These are phyloP conservation scores for Threskiornis aethiopicus DNA, from an alignment of 2,797 vertebrate genomes.

Conservation along the genomic window DNA sequence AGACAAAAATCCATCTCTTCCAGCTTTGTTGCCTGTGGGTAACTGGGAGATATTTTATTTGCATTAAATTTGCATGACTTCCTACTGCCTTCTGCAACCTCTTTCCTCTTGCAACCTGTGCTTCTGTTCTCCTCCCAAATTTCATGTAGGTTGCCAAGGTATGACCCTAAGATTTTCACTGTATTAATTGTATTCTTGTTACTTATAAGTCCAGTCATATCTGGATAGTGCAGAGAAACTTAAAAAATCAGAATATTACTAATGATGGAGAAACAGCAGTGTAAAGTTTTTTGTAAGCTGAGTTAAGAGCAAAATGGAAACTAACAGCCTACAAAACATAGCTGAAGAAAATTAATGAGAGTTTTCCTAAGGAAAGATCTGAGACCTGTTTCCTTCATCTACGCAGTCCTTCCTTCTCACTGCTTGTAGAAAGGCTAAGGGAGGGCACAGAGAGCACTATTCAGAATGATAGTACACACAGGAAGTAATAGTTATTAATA, in stretches of 20 bases:
- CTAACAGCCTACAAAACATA: neutral
- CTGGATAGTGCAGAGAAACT: neutral
- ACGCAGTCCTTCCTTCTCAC: neutral
- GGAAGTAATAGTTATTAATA: neutral
- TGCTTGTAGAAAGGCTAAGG: neutral
- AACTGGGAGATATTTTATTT: neutral
- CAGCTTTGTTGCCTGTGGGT: neutral
- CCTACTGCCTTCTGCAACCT: neutral
- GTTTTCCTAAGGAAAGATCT: neutral
- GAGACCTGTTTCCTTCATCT: neutral
- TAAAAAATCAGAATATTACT: neutral
- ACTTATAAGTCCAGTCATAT: neutral
- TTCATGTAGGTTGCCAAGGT: neutral
- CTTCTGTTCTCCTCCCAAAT: neutral
- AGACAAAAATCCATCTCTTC: neutral
- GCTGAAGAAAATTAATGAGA: neutral
- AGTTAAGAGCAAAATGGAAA: neutral
- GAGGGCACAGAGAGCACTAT: neutral
- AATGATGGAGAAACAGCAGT: neutral
- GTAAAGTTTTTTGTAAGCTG: neutral
- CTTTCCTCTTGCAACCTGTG: neutral
- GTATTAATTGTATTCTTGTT: neutral
- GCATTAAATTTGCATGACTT: constrained; percentile 7
- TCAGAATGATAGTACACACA: neutral
- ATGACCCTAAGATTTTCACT: neutral